Evolutionary conservation across 64 coral and sea anemone species (phyloP).

Genomic region (Stichodactyla mertensii): DNA sequence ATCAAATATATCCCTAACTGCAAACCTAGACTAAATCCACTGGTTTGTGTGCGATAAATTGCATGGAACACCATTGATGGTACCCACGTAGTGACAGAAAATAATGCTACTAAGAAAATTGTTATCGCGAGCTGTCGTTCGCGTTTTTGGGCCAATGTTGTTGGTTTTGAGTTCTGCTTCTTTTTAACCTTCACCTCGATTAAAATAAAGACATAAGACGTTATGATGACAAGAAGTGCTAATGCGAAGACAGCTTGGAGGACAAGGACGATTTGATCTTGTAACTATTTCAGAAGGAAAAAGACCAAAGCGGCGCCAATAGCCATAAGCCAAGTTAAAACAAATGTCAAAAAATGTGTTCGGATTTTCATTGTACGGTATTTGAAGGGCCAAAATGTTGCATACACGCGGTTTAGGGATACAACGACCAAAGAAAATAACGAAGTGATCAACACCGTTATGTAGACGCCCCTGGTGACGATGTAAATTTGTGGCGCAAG

Average conservation of each 20-base stretch:
- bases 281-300: background rate
- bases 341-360: background rate
- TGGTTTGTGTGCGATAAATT: background rate
- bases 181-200: background rate
- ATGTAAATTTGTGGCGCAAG: background rate
- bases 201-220: background rate
- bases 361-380: background rate
- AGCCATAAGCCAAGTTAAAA: background rate
- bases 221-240: background rate
- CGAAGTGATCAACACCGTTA: background rate
- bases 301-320: background rate
- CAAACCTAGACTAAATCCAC: background rate
- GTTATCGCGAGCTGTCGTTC: slow-evolving; percentile 12
- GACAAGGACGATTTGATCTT: background rate
- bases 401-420: slow-evolving; percentile 3
- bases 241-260: background rate
- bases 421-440: background rate
- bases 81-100: background rate
- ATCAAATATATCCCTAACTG: slow-evolving; percentile 6
- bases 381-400: background rate
- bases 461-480: background rate
- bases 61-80: slow-evolving; percentile 1
- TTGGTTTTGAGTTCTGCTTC: background rate
- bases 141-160: background rate
- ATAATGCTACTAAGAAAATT: slow-evolving; percentile 2